Evolutionary conservation across 2,113 vertebrate species (phyloP).

Genomic region (Eudorcas thomsonii): DNA sequence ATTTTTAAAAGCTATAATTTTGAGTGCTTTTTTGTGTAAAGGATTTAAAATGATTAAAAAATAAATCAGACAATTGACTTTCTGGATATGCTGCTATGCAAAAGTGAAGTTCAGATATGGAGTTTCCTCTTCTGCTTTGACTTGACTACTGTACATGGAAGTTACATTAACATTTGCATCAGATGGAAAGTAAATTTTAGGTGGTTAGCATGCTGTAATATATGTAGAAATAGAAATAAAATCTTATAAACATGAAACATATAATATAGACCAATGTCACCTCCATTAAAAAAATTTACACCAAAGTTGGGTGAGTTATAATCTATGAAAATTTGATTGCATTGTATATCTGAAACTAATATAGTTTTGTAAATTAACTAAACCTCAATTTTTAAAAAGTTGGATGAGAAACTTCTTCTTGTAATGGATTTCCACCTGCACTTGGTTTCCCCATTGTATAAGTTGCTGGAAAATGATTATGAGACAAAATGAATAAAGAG

Average conservation of each 20-base stretch:
- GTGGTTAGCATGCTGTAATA: neutral
- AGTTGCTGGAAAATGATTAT: neutral
- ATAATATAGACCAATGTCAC: neutral
- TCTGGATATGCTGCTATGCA: neutral
- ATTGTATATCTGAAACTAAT: neutral
- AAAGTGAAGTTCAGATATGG: neutral
- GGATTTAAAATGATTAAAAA: neutral
- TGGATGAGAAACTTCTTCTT: neutral
- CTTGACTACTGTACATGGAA: neutral
- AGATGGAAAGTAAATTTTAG: neutral
- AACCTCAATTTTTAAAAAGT: neutral
- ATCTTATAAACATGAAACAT: neutral
- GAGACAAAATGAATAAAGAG: neutral
- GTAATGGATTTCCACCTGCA: neutral
- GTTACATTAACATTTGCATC: neutral
- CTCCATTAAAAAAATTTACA: neutral
- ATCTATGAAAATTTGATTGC: neutral
- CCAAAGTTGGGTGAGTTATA: neutral
- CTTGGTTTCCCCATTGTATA: neutral
- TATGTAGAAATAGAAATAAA: neutral
- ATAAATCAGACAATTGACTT: neutral
- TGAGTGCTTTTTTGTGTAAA: neutral
- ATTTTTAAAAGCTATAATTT: neutral
- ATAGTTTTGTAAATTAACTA: neutral
- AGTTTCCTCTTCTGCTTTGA: neutral